Base-by-base conservation (phyloP, 2,888 invertebrate genomes). In the Morpho helenor region DNA sequence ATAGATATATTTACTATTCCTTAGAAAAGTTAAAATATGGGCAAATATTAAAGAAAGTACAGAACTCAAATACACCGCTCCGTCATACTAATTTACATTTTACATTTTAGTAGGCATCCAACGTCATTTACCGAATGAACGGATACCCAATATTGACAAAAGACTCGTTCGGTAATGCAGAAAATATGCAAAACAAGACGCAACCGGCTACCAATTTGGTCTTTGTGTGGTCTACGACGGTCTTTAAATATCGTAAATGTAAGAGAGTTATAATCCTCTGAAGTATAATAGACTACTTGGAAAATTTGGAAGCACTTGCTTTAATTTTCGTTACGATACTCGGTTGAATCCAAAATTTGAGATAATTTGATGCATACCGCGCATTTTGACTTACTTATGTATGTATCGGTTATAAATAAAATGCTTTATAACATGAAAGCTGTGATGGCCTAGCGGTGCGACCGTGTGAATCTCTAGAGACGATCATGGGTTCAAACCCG, bases 101-200 rank as follows among this genome's bases (percentile, higher is more conserved):
- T 77, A 68, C 76, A 78, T 82, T 76, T 75, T 72, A 75, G 75
- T 67, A 68, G 70, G 68, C 69, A 67, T 65, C 68, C 57, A 61
- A 65, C 66, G 77, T 79, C 77, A 79, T 79, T 80, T 80, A 75
- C 70, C 70, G 79, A 80, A 80, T 81, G 80, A 80, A 68, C 79
- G 77, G 77, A 68, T 79, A 78, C 84, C 52, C 52, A 83, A 86
- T 86, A 87, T 88, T 88, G 87, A 87, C 86, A 84, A 87, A 84
- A 82, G 80, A 79, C 78, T 79, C 78, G 79, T 71, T 76, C 75
- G 72, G 79, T 83, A 82, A 85, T 85, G 84, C 81, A 82, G 80
- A 82, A 85, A 85, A 86, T 86, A 87, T 87, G 85, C 84, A 87
- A 85, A 87, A 76, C 75, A 71, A 80, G 72, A 77, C 69, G 71